Base-by-base conservation (phyloP, 2,888 invertebrate genomes). In the Melinopterus prodromus region DNA sequence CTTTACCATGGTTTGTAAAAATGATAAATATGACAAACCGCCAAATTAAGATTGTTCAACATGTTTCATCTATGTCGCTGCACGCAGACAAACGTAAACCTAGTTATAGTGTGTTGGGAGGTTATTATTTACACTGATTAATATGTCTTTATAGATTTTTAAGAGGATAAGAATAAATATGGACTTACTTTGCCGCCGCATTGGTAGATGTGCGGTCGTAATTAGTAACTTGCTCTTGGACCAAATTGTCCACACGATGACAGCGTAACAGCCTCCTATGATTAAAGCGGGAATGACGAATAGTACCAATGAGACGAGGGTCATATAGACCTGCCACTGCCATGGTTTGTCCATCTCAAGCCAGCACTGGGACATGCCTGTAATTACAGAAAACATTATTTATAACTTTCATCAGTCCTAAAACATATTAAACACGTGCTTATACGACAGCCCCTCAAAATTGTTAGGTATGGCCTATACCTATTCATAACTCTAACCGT, bases 241-340 rank as follows among this genome's bases (percentile, higher is more conserved):
- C 98, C 98, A 98, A 84, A 98, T 98, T 7, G 98, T 97, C 86
- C 94, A 92, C 1, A 98, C 97, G 85, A 98, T 98, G 85, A 97
- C 93, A 7, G 95, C 94, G 88, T 98, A 98, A 88, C 98, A 98
- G 4, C 95, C 95, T 4, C 96, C 94, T 82, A 98, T 98, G 84
- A 98, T 95, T 78, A 97, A 86, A 0, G 97, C 95, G 0, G 98
- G 98, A 36, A 97, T 90, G 77, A 96, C 93, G 89, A 98, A 97
- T 69, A 98, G 92, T 82, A 95, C 93, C 69, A 95, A 90, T 1
- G 97, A 94, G 6, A 98, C 95, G 35, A 96, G 87, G 0, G 95
- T 94, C 94, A 98, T 95, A 91, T 98, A 98, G 79, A 97, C 91
- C 89, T 96, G 95, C 97, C 97, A 97, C 78, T 95, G 92, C 87